Conservation (phyloP, 2,797 vertebrate genomes). For the Syngnathus rostellatus region DNA sequence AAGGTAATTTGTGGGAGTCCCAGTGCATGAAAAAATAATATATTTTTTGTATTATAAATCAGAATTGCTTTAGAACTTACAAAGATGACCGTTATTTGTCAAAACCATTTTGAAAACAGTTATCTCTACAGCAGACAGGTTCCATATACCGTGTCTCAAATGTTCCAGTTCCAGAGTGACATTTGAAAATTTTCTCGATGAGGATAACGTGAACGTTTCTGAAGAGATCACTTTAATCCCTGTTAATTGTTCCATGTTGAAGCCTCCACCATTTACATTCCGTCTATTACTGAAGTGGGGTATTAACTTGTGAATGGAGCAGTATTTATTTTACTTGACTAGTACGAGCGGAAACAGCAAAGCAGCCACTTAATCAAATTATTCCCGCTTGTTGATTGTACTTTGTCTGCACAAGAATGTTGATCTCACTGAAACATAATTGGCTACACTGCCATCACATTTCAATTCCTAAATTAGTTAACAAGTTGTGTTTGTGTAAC, state of each 20-base stretch:
- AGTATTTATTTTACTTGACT: slow-evolving; percentile 27
- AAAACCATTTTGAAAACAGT: not conserved
- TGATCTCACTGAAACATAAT: slow-evolving; percentile 44
- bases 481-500: slow-evolving; percentile 30
- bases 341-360: slow-evolving; percentile 25
- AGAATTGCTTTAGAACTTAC: too few species aligned
- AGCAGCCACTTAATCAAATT: slow-evolving; percentile 37
- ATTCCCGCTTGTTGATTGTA: slow-evolving; percentile 40
- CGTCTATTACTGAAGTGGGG: slow-evolving; percentile 7
- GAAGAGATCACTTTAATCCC: not conserved
- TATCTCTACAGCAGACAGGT: not conserved
- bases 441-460: slow-evolving; percentile 22
- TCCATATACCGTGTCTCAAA: not conserved
- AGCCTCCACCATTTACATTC: slow-evolving; percentile 11
- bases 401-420: slow-evolving; percentile 41
- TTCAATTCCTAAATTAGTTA: slow-evolving; percentile 25
- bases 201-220: not conserved
- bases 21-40: too few species aligned
- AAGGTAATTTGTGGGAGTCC: too few species aligned
- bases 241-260: not conserved
- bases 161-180: not conserved
- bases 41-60: too few species aligned
- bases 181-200: not conserved
- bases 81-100: not conserved
- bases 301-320: slow-evolving; percentile 29